Evolutionary conservation across 35 echinoderm and acorn worm species (phyloP), one percentile per base, ranked within the genome.

Genomic region (Hemicentrotus pulcherrimus): DNA sequence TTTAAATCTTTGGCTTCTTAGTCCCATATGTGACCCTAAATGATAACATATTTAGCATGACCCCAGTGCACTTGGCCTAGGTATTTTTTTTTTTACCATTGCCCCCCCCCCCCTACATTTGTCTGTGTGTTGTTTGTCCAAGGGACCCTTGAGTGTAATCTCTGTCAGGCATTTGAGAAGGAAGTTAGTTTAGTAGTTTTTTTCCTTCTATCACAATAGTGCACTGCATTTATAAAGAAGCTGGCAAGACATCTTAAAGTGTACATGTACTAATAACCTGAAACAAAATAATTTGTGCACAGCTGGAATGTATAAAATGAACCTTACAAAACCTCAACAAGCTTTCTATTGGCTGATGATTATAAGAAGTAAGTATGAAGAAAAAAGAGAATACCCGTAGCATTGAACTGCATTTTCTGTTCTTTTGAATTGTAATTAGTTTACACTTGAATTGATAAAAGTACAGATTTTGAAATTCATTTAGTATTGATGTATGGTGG

Each of bases 1-100:
- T 90, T 32, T 28, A 90, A 90, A 90, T 90, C 19, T 19, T 90
- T 22, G 12, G 46, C 33, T 45, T 30, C 60, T 86, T 86, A 94
- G 78, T 47, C 59, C 94, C 94, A 94, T 32, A 35, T 94, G 94
- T 94, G 32, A 86, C 78, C 94, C 65, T 31, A 46, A 94, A 86
- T 85, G 61, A 45, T 93, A 93, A 58, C 16, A 52, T 48, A 93
- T 93, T 50, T 22, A 50, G 48, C 46, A 2, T 93, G 91, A 93
- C 91, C 91, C 48, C 46, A 31, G 91, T 47, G 91, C 28, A 93
- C 91, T 31, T 31, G 46, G 91, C 48, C 91, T 93, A 47, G 65
- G 65, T 78, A 10, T 70, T 28, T 70, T 28, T 52, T 52, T 13
- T 6, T 28, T 19, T 19, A 22, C 65, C 65, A 22, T 22, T 18